Evolutionary conservation across 2,888 invertebrate species (phyloP).

Genomic region (Morinoia aosen): DNA sequence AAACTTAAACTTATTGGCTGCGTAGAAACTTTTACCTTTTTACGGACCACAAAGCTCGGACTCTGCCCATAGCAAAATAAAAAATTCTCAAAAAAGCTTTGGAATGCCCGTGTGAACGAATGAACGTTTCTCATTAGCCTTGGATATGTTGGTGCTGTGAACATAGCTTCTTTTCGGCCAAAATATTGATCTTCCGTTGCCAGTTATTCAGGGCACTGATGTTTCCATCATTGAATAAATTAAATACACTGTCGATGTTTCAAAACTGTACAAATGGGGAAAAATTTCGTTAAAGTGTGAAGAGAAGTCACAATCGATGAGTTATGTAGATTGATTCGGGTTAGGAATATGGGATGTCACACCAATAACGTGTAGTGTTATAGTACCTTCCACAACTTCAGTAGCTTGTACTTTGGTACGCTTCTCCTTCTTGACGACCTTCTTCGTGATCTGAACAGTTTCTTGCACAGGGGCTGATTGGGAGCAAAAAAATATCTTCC

Average conservation of each 20-base stretch:
- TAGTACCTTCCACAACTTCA: conserved; percentile 15
- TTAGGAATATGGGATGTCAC: background rate
- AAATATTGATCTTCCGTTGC: too few species aligned
- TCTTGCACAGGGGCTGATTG: conserved; percentile 37
- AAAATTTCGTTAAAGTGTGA: background rate
- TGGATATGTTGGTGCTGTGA: too few species aligned
- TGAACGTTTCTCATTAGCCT: too few species aligned
- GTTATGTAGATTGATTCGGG: background rate
- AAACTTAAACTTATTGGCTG: too few species aligned
- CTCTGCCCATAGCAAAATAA: too few species aligned
- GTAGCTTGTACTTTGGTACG: conserved; percentile 21
- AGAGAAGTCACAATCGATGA: background rate
- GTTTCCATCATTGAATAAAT: too few species aligned
- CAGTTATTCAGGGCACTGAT: too few species aligned
- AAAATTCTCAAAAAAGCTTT: too few species aligned
- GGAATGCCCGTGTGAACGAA: too few species aligned
- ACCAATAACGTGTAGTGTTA: background rate
- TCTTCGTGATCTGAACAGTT: background rate
- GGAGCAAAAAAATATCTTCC: background rate
- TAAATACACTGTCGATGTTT: background rate
- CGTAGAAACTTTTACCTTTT: too few species aligned
- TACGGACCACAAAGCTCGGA: too few species aligned
- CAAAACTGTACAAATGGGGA: background rate
- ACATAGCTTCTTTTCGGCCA: too few species aligned
- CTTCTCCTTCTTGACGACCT: conserved; percentile 42